A percentile compares a stretch with the other conserved stretches of the same genome.
phyloP scores from a whole-genome alignment of 2,797 vertebrate species.

The Falco naumanni region DNA sequence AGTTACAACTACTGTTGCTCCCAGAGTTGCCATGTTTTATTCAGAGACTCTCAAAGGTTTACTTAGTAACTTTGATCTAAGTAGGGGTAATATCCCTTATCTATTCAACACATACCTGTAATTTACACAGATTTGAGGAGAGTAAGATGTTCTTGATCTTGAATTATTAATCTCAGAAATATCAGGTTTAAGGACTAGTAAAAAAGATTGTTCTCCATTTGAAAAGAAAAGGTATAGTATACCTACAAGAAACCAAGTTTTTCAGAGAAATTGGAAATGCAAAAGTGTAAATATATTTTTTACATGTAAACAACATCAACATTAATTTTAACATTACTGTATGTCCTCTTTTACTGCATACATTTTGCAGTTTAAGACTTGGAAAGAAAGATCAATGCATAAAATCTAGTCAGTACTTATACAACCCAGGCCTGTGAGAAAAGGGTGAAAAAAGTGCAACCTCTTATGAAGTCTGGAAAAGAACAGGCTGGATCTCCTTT shows the following conservation, averaged over 20 bases:
- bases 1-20: neutral
- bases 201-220: neutral
- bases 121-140: neutral
- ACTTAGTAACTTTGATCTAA: neutral
- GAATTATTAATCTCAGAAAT: neutral
- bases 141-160: neutral
- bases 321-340: neutral
- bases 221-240: neutral
- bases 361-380: neutral
- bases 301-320: neutral
- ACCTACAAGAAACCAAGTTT: neutral
- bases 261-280: neutral
- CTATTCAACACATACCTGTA: neutral
- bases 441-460: accelerated
- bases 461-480: neutral
- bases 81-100: neutral
- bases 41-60: neutral
- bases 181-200: neutral
- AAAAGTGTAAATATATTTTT: neutral
- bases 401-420: neutral
- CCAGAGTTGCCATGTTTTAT: neutral
- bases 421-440: neutral
- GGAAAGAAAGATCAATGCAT: neutral
- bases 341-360: neutral
- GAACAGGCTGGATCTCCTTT: neutral